Evolutionary conservation across 2,888 invertebrate species (phyloP).

Genomic region (Phaonia tiefii): DNA sequence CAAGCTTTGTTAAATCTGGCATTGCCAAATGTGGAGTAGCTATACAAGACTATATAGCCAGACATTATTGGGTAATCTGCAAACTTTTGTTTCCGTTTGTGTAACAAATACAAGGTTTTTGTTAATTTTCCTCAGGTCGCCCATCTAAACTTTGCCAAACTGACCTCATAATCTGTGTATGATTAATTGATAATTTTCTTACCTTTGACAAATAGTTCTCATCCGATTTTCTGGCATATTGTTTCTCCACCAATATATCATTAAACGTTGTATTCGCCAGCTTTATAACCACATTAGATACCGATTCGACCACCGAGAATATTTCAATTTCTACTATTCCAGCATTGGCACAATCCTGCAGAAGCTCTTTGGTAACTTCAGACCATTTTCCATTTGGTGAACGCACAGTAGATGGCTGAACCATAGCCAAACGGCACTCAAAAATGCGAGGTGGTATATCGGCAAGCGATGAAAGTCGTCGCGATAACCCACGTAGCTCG

Average conservation of each 20-base stretch:
- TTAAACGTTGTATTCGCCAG: conserved; percentile 82
- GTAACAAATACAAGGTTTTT: no score
- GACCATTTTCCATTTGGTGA: conserved; percentile 85
- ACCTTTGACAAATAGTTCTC: conserved; percentile 91
- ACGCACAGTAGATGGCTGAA: conserved; percentile 85
- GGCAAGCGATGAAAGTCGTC: conserved; percentile 67
- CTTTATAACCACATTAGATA: conserved; percentile 86
- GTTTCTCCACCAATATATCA: conserved; percentile 83
- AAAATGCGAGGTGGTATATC: conserved; percentile 84
- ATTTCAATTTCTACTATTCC: conserved; percentile 79
- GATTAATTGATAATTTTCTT: conserved; percentile 49
- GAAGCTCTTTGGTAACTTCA: conserved; percentile 81
- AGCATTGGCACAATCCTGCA: conserved; percentile 78
- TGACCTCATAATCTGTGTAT: no score
- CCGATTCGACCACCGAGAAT: conserved; percentile 88
- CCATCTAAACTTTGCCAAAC: no score
- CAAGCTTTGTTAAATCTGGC: no score
- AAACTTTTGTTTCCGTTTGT: no score
- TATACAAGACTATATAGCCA: no score
- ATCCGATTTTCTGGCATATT: conserved; percentile 85
- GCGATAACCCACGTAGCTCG: conserved; percentile 80
- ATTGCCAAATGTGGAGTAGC: no score
- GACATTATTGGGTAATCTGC: no score
- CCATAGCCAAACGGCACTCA: conserved; percentile 86
- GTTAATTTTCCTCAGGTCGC: no score